Conservation (phyloP, 2,888 invertebrate genomes). For the Himalopsyche kuldschensis region DNA sequence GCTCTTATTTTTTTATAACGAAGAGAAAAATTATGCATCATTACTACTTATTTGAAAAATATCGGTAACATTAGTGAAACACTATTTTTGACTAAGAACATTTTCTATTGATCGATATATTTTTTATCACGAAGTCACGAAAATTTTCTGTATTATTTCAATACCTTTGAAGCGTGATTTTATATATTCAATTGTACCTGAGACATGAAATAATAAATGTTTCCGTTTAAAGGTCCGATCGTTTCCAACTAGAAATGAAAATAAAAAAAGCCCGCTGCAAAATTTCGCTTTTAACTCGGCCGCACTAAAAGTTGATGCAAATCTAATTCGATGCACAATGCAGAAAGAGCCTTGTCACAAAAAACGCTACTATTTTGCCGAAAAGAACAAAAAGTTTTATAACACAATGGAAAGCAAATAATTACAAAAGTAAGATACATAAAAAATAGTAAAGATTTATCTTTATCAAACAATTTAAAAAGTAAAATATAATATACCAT, state of each 20-base stretch:
- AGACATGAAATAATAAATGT: neutral
- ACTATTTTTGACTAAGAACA: too few relatives aligned
- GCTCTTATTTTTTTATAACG: too few relatives aligned
- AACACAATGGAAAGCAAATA: too few relatives aligned
- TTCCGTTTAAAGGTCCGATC: neutral
- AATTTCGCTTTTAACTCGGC: neutral
- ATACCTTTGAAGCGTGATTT: neutral
- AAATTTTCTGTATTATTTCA: neutral
- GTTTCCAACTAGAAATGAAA: neutral
- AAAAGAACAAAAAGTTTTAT: too few relatives aligned
- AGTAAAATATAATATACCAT: too few relatives aligned
- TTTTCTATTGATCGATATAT: neutral
- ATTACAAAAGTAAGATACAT: too few relatives aligned
- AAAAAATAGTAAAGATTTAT: too few relatives aligned
- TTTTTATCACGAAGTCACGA: neutral
- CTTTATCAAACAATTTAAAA: too few relatives aligned
- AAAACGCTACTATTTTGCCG: too few relatives aligned
- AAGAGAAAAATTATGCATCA: too few relatives aligned
- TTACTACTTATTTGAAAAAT: too few relatives aligned
- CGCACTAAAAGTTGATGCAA: neutral
- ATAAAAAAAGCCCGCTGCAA: neutral
- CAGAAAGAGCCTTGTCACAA: neutral
- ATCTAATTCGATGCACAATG: neutral
- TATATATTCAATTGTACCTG: neutral
- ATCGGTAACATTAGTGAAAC: too few relatives aligned